Percentiles rank a stretch among this genome's conserved stretches.
Conservation (phyloP, 2,888 invertebrate genomes). For the Calliphora vomitoria region DNA sequence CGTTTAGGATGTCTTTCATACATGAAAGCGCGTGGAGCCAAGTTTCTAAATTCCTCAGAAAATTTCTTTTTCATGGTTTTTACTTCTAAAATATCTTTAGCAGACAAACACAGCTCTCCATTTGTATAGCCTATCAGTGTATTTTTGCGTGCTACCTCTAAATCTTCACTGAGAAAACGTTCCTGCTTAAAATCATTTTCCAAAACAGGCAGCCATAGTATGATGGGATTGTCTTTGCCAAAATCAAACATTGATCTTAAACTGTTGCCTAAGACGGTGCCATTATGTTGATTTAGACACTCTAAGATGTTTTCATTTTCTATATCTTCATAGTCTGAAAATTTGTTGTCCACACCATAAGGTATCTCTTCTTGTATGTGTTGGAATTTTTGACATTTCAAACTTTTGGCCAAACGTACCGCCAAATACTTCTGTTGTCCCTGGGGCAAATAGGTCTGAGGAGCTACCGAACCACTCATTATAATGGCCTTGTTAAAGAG, state of each 20-base stretch:
- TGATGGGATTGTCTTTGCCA: conserved; percentile 79
- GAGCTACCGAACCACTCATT: conserved; percentile 85
- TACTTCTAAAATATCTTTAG: conserved; percentile 81
- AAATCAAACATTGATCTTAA: conserved; percentile 78
- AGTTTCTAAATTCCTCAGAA: conserved; percentile 84
- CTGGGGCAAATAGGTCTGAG: conserved; percentile 80
- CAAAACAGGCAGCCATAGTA: conserved; percentile 85
- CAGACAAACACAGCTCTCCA: conserved; percentile 85
- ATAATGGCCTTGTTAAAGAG: conserved; percentile 86
- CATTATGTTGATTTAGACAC: conserved; percentile 83
- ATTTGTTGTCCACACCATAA: conserved; percentile 4
- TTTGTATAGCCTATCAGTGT: conserved; percentile 85
- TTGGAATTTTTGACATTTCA: conserved; percentile 82
- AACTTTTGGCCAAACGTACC: conserved; percentile 84
- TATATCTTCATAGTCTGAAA: conserved; percentile 76
- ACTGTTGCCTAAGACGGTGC: conserved; percentile 73
- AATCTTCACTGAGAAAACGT: conserved; percentile 85
- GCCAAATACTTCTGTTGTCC: conserved; percentile 85
- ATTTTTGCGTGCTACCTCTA: conserved; percentile 73
- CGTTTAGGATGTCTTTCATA: conserved; percentile 81
- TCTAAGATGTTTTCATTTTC: conserved; percentile 82
- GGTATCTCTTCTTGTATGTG: conserved; percentile 70
- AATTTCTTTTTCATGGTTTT: conserved; percentile 78
- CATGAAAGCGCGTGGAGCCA: conserved; percentile 86
- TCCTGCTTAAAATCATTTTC: conserved; percentile 85